Base-by-base conservation (phyloP, 2,113 vertebrate species). In the Salvelinus namaycush region DNA sequence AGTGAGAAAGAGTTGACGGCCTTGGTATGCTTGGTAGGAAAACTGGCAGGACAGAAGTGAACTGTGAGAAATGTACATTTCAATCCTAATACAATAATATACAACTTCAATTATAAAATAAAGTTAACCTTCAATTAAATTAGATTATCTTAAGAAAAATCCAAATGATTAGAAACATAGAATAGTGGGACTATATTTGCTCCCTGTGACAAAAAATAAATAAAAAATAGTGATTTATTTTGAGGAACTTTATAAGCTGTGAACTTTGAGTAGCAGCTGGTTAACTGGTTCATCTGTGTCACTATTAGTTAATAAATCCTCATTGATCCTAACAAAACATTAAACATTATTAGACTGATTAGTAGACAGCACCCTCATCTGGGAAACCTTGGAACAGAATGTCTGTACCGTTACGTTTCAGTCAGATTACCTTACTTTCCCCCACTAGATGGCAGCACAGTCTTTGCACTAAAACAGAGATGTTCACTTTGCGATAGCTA, bases 11-110 rank as follows among this genome's bases (percentile, higher is more conserved):
- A 49, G 16, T 62, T n/a, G 59, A 7, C n/a, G 9, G 20, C 59
- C 8, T 3, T 22, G n/a, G 13, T 22, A 54, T 74, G 68, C 68
- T 83, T 83, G 75, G 82, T 75, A 49, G 26, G 73, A 71, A 65
- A 26, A 68, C 22, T 68, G 77, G 76, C 76, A 73, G 75, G 29
- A 39, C 22, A 44, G 44, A 68, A 75, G 72, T 64, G 24, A 76
- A 72, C 49, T 49, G 31, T 44, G 74, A 68, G 62, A 71, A 80
- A 72, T 80, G 74, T 62, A 49, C 48, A 51, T 71, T 66, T 26
- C 0, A 79, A 62, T 60, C 49, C 49, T 16, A 4, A 57, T 68
- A 59, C 39, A 69, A 67, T 79, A 84, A 75, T 69, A 75, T 39
- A 70, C 57, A 81, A 44, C 39, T 51, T 34, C 1, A 34, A 34